Conservation (phyloP, 1,140 invertebrate genomes). For the Diabrotica undecimpunctata region DNA sequence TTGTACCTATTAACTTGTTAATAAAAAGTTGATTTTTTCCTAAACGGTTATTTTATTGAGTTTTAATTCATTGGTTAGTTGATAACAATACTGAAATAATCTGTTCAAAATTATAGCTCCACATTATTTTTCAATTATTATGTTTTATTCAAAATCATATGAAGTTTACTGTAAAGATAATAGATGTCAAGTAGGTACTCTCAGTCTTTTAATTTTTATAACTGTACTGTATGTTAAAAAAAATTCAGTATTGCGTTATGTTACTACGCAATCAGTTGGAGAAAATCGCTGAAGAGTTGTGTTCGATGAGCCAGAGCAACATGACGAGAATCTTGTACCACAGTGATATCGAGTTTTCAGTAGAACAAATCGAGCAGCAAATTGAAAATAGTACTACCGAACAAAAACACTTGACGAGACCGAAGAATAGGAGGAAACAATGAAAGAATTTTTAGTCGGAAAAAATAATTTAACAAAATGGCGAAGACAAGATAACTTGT, state of each 20-base stretch:
- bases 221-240: too few relatives aligned
- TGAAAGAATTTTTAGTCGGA: slow-evolving; percentile 2
- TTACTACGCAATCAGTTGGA: not conserved
- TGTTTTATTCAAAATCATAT: too few relatives aligned
- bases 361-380: slow-evolving; percentile 15
- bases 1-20: not conserved
- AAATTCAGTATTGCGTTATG: not conserved
- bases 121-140: too few relatives aligned
- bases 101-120: too few relatives aligned
- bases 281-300: not conserved
- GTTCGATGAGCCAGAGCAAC: not conserved
- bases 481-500: slow-evolving; percentile 13
- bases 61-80: too few relatives aligned
- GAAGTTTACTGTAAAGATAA: too few relatives aligned
- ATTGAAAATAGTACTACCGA: slow-evolving; percentile 18
- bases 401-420: slow-evolving; percentile 6
- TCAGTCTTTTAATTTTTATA: too few relatives aligned
- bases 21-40: not conserved
- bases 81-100: too few relatives aligned
- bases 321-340: not conserved
- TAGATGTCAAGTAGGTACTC: too few relatives aligned
- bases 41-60: not conserved
- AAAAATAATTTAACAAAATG: slow-evolving; percentile 21
- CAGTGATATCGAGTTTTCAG: slow-evolving; percentile 5
- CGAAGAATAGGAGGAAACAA: not conserved